These are phyloP conservation scores for Phalangium opilio DNA, from an alignment of 2,888 invertebrate genomes.

Conservation along the genomic window DNA sequence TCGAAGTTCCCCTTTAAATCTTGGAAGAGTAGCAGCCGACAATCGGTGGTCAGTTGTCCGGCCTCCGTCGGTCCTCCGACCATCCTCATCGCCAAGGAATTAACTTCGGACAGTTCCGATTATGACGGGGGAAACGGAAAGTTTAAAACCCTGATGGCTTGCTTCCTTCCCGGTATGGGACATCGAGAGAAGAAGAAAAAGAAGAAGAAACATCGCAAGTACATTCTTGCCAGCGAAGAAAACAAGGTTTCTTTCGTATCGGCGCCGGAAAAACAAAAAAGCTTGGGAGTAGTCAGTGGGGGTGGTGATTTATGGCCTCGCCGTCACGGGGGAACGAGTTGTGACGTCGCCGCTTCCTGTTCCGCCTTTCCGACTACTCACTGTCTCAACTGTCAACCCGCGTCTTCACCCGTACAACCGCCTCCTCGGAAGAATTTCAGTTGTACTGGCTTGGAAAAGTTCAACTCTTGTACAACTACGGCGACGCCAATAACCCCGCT, in stretches of 20 bases:
- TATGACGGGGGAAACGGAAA: background rate
- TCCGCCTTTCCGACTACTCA: too few relatives aligned
- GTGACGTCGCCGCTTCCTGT: too few relatives aligned
- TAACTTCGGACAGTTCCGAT: background rate
- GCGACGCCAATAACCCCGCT: too few relatives aligned
- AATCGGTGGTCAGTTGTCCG: background rate
- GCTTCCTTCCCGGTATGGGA: background rate
- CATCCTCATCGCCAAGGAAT: background rate
- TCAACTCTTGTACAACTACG: too few relatives aligned
- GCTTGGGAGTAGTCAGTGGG: too few relatives aligned
- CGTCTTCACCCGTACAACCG: too few relatives aligned
- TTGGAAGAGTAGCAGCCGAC: background rate
- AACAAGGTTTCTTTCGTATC: background rate
- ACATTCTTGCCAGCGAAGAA: background rate
- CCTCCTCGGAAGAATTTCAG: too few relatives aligned
- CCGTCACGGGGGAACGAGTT: too few relatives aligned
- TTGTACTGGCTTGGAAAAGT: too few relatives aligned
- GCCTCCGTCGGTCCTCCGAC: background rate
- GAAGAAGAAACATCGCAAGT: background rate
- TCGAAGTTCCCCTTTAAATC: background rate
- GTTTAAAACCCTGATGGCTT: background rate
- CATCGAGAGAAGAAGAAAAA: conserved; percentile 1
- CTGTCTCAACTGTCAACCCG: too few relatives aligned
- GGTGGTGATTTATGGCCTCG: too few relatives aligned
- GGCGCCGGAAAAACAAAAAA: too few relatives aligned